A percentile compares a stretch with the other conserved stretches of the same genome.
phyloP scores from a whole-genome alignment of 1,140 invertebrate species.

The Drosophila nigrodunni region DNA sequence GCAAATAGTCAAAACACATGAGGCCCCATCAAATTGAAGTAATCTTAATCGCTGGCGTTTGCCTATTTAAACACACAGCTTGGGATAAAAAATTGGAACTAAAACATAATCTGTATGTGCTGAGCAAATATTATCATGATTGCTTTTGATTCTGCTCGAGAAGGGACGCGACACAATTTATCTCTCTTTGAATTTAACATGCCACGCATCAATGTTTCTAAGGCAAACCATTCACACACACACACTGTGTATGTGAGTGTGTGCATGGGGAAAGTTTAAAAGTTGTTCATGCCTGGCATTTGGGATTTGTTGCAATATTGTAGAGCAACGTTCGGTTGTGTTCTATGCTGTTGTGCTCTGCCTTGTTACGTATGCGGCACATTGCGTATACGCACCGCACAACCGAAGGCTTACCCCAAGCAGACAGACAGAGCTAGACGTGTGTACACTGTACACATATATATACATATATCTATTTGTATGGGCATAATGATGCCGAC shows the following conservation, averaged over 20 bases:
- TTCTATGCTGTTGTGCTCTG: slow-evolving; percentile 27
- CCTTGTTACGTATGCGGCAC: slow-evolving; percentile 68
- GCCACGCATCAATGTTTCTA: slow-evolving; percentile 65
- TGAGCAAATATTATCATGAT: slow-evolving; percentile 75
- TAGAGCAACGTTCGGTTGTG: slow-evolving; percentile 33
- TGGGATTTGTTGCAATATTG: slow-evolving; percentile 77
- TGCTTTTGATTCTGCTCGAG: slow-evolving; percentile 71
- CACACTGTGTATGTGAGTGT: slow-evolving; percentile 31
- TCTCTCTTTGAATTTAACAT: slow-evolving; percentile 63
- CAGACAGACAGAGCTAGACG: slow-evolving; percentile 23
- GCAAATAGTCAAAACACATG: slow-evolving; percentile 38
- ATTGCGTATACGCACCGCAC: slow-evolving; percentile 70
- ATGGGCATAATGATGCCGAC: slow-evolving; percentile 32
- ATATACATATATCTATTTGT: slow-evolving; percentile 32
- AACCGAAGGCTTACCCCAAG: slow-evolving; percentile 26
- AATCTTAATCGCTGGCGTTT: slow-evolving; percentile 22
- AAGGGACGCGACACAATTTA: slow-evolving; percentile 49
- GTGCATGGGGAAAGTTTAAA: slow-evolving; percentile 63
- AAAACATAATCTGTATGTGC: slow-evolving; percentile 50
- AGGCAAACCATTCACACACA: slow-evolving; percentile 32
- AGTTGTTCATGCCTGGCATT: slow-evolving; percentile 79
- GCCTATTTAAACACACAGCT: neutral
- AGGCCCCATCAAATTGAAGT: slow-evolving; percentile 48
- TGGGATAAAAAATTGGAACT: slow-evolving; percentile 34
- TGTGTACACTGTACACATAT: neutral